Evolutionary conservation across 2,113 vertebrate genomes (phyloP), one percentile per base, ranked within the genome.

Genomic region (Sclerurus mexicanus): DNA sequence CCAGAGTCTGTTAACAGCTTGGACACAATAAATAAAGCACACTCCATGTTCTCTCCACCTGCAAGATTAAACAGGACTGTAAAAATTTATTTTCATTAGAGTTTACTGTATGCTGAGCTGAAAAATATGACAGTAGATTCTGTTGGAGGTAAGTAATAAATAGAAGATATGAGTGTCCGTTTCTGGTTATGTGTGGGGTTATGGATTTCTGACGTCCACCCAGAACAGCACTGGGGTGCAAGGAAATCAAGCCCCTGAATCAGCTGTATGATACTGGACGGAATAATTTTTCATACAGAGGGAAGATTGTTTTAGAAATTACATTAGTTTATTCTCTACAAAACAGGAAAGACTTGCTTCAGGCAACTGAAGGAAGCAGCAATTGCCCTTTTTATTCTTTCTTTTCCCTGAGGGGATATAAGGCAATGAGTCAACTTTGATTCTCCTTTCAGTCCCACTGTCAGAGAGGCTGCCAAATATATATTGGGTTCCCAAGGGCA

Each of bases 401-500:
- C 55, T 90, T 81, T 75, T 92, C 75, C 83, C 80, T 6, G 5
- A 75, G 60, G 86, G 68, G 37, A 58, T 83, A 90, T 56, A 92
- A 90, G 44, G 82, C 85, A 92, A 80, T 37, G 87, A 94, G 68
- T 95, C 82, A 91, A 75, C 83, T 91, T 91, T 95, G 92, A 87
- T 96, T 90, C 20, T 81, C 40, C 52, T 37, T 28, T 90, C 60
- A 86, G 30, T 46, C 60, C 68, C 87, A 81, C 63, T 88, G 79
- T 74, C 85, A 90, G 80, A 93, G 60, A 64, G 68, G 27, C 40
- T 96, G 93, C 72, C 93, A 96, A 90, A 64, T 88, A 81, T 88
- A 86, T 96, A 96, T 67, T 86, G 76, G 55, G 79, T 88, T 93
- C 95, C 90, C 87, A 95, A 92, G 88, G 76, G 95, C 92, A 92